Base-by-base conservation (phyloP, 1,140 invertebrate genomes). In the Lepeophtheirus salmonis region DNA sequence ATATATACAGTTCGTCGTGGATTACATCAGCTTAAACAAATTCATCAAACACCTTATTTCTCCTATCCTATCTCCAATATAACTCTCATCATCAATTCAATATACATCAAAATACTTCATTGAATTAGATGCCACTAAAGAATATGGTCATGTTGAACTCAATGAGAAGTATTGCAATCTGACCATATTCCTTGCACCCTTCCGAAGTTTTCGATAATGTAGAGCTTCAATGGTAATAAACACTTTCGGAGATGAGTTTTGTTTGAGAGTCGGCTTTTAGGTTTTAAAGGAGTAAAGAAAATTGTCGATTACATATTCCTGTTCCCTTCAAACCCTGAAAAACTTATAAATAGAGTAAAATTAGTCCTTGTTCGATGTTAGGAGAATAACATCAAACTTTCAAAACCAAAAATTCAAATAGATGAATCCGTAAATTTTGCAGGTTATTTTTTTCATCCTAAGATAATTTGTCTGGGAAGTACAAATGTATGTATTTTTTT, bases 21-120 rank as follows among this genome's bases (percentile, higher is more conserved):
- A 76, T 63, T 70, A 69, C 23, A 66, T 64, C 18, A 16, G 57
- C 12, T 60, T 70, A 13, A 71, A 71, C 60, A 57, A 63, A 23
- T 65, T 61, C 52, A 62, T 69, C 22, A 56, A 64, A 54, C 49
- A 68, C 3, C 65, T 64, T 16, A 63, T 62, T 6, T 61, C 66
- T 55, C 67, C 67, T 21, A 60, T 68, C 17, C 61, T 58, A 26
- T 65, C 66, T 21, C 62, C 68, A 21, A 64, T 67, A 53, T 51
- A 64, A 41, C 62, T 64, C 14, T 53, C 51, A 3, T 20, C 64
- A 12, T 51, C 41, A 2, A 61, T 64, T 13, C 41, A 25, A 13
- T n/a, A 23, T 0, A 18, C 26, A 16, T 25, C 58, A 6, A 14
- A 25, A 17, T 66, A 54, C n/a, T 65, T 65, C 59, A 48, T 60